Conservation (phyloP, 2,888 invertebrate genomes). For the Tenodera sinensis region DNA sequence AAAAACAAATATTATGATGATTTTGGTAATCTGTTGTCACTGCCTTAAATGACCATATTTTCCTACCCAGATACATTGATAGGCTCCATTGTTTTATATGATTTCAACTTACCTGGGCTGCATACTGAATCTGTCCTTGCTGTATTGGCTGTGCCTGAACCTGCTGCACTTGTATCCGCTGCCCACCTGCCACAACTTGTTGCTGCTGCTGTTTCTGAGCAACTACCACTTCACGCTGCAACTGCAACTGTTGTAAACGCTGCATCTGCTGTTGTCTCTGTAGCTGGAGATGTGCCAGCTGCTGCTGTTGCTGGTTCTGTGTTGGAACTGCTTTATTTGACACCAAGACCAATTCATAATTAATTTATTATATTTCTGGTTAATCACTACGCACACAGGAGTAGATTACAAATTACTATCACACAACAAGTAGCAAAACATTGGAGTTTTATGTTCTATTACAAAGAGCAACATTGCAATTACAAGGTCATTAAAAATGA, state of each 20-base stretch:
- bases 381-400: no score
- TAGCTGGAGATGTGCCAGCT: constrained; percentile 24
- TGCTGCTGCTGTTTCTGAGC: constrained; percentile 46
- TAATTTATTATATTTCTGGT: background rate
- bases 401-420: no score
- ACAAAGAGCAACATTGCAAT: no score
- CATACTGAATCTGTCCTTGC: constrained; percentile 43
- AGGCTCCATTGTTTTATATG: no score
- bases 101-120: constrained; percentile 11
- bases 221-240: constrained; percentile 26
- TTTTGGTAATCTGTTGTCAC: no score
- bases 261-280: constrained; percentile 20
- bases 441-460: no score
- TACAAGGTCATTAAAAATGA: no score
- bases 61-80: no score
- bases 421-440: no score
- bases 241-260: constrained; percentile 20
- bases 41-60: no score
- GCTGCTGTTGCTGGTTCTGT: constrained; percentile 20
- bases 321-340: background rate
- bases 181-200: constrained; percentile 35
- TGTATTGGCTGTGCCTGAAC: constrained; percentile 58
- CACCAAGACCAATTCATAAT: background rate
- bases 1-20: no score
- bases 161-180: constrained; percentile 60